These are phyloP conservation scores for Brenthis hecate DNA, from an alignment of 2,888 invertebrate genomes.

Conservation along the genomic window DNA sequence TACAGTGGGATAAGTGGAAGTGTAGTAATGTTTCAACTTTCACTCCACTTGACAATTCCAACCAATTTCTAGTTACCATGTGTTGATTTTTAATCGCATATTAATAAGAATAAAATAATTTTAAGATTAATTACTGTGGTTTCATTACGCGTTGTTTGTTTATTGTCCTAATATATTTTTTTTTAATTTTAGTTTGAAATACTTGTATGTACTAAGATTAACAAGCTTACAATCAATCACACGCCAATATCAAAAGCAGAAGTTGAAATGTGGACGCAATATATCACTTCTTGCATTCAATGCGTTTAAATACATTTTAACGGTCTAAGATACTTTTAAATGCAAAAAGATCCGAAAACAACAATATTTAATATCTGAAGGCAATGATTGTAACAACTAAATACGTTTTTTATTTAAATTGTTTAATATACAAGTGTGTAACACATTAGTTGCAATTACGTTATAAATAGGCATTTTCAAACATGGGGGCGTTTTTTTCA, in stretches of 20 bases:
- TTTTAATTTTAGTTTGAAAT: not conserved
- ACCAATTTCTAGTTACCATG: too few species aligned
- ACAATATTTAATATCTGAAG: not conserved
- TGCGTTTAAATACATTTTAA: not conserved
- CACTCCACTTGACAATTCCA: too few species aligned
- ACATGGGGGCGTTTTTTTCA: too few species aligned
- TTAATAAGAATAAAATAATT: not conserved
- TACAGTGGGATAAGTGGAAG: too few species aligned
- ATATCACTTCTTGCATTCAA: conserved; percentile 21
- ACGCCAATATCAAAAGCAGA: conserved; percentile 24
- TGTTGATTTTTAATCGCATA: too few species aligned
- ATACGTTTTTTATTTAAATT: too few species aligned
- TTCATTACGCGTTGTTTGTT: conserved; percentile 6
- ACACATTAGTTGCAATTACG: too few species aligned
- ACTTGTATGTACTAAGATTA: not conserved
- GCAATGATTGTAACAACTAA: not conserved
- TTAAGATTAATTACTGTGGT: not conserved
- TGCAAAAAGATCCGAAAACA: not conserved
- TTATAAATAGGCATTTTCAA: too few species aligned
- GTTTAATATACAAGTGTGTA: too few species aligned
- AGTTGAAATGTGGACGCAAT: conserved; percentile 41
- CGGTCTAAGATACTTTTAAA: conserved; percentile 2
- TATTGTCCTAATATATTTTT: conserved; percentile 7
- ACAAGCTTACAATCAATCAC: conserved; percentile 1
- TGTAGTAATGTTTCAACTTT: too few species aligned